Base-by-base conservation (phyloP, 2,113 vertebrate genomes). In the Larimichthys crocea region DNA sequence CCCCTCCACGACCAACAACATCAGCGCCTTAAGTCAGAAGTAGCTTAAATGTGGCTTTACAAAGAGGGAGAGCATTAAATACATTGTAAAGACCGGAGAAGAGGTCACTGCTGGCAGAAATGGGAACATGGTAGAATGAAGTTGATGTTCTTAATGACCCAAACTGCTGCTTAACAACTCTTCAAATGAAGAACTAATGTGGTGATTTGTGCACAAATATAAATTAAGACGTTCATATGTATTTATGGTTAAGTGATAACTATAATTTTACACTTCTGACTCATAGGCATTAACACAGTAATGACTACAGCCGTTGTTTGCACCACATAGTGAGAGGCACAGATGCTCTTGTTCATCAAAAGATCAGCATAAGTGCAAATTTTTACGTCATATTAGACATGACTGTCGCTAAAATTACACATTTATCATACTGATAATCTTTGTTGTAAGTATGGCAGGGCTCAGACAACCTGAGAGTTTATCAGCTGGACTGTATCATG, bases 1-100 rank as follows among this genome's bases (percentile, higher is more conserved):
- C 86, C 55, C n/a, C 40, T 76, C 84, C 59, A 10, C 24, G 48
- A 82, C 89, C 78, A 86, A 59, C 61, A 84, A 62, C 88, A 83
- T 76, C 73, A 40, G n/a, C 10, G 40, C 68, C 71, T 40, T 16
- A 10, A 69, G 76, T 74, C 74, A 67, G 46, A 65, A 53, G 59
- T 26, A 69, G 76, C 57, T 71, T 85, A 70, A 82, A 78, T 68
- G 71, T 70, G 42, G 48, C 35, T 74, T 80, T 64, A 57, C 72
- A 68, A 48, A 40, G 76, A 78, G 71, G 29, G 62, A 46, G 72
- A 71, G 74, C 71, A 59, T 88, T 86, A 89, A 88, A 81, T 66
- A 80, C 48, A 80, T 52, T 82, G 46, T 79, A 65, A 62, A 85
- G 77, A 80, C 60, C 26, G 26, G 11, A 26, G 42, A 79, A 80